Conservation (phyloP, 2,113 vertebrate genomes). For the Menidia beryllina region DNA sequence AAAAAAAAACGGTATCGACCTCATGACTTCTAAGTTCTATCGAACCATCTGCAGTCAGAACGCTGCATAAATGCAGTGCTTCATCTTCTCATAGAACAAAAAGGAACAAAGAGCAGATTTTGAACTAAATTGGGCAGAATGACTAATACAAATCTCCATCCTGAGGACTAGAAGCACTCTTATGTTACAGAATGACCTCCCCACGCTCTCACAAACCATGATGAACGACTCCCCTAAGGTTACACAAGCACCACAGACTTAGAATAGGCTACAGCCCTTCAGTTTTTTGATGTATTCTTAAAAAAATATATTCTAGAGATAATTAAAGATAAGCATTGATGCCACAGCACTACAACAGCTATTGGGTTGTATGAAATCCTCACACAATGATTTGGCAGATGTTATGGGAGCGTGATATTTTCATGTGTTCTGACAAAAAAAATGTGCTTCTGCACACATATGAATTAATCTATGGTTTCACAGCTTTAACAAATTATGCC, state of each 20-base stretch:
- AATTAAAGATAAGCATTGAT: too few relatives aligned
- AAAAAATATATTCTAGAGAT: too few relatives aligned
- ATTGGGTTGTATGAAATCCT: too few relatives aligned
- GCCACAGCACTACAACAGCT: too few relatives aligned
- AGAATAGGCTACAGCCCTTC: background rate
- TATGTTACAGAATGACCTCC: background rate
- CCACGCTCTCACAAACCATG: background rate
- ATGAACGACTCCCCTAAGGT: constrained; percentile 6
- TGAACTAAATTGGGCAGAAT: background rate
- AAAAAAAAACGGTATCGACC: background rate
- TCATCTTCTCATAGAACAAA: constrained; percentile 16
- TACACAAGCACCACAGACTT: background rate
- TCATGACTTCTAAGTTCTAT: background rate
- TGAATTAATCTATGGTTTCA: too few relatives aligned
- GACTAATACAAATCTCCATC: constrained; percentile 23
- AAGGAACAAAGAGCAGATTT: constrained; percentile 22
- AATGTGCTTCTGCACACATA: too few relatives aligned
- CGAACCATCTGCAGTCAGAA: background rate
- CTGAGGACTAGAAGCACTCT: constrained; percentile 7
- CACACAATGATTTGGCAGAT: too few relatives aligned
- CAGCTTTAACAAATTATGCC: too few relatives aligned
- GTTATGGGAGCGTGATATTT: too few relatives aligned
- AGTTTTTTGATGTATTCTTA: background rate
- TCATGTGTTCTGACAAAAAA: too few relatives aligned
- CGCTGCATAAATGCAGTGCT: constrained; percentile 14